Conservation (phyloP, 2,113 vertebrate species). For the Larimichthys polyactis region DNA sequence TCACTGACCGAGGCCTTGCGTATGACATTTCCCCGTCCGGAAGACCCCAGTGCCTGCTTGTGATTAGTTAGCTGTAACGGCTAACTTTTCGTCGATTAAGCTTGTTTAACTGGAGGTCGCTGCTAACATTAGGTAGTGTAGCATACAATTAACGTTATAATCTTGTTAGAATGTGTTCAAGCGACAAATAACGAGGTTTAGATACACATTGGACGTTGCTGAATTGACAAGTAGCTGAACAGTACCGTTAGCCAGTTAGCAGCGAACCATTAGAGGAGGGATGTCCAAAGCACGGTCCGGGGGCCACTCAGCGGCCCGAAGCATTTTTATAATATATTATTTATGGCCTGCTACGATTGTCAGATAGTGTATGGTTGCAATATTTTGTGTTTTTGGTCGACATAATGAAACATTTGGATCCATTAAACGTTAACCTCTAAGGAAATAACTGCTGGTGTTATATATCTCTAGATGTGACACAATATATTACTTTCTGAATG, state of each 20-base stretch:
- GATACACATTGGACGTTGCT: background rate
- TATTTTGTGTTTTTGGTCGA: no score
- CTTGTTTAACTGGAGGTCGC: background rate
- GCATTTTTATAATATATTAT: no score
- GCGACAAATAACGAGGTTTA: background rate
- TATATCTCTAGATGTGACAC: no score
- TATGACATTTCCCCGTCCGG: background rate
- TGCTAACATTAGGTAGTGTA: background rate
- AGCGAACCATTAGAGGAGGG: background rate
- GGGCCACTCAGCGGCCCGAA: no score
- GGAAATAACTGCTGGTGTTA: no score
- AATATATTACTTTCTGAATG: no score
- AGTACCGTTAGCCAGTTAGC: slow-evolving; percentile 55
- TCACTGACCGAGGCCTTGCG: slow-evolving; percentile 49
- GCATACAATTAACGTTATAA: background rate
- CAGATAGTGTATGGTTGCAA: no score
- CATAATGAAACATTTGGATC: no score
- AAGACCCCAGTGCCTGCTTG: slow-evolving; percentile 17
- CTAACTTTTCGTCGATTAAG: slow-evolving; percentile 5
- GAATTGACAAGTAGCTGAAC: background rate
- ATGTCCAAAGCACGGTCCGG: no score
- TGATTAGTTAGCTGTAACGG: slow-evolving; percentile 32
- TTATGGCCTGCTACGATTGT: no score
- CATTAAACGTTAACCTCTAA: no score
- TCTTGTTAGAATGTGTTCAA: background rate